phyloP scores from a whole-genome alignment of 2,888 invertebrate species.

The Pammene fasciana region DNA sequence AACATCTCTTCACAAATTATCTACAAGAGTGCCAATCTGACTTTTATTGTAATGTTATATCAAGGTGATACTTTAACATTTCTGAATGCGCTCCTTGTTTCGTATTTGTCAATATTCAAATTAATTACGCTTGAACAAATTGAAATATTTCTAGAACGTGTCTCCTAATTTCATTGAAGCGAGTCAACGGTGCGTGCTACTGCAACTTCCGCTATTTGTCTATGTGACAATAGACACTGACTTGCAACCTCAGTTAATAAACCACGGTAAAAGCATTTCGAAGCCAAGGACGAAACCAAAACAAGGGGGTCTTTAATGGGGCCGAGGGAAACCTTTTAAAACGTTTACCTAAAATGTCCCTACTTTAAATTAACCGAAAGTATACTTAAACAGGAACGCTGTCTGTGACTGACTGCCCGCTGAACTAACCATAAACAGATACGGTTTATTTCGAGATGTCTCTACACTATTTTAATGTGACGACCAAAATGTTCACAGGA shows the following conservation, averaged over 20 bases:
- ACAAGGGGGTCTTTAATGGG: constrained; percentile 29
- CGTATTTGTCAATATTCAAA: background rate
- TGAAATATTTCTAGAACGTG: constrained; percentile 19
- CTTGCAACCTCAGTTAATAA: constrained; percentile 36
- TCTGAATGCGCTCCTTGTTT: background rate
- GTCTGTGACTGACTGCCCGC: constrained; percentile 44
- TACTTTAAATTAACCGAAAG: background rate
- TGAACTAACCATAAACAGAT: constrained; percentile 66
- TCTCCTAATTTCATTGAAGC: constrained; percentile 36
- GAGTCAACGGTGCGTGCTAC: constrained; percentile 45
- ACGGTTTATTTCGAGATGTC: constrained; percentile 71
- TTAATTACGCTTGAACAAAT: constrained; percentile 20
- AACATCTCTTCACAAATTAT: too few relatives aligned
- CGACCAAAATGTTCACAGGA: constrained; percentile 67
- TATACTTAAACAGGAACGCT: constrained; percentile 42
- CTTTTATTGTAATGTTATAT: background rate
- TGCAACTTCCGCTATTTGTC: constrained; percentile 67
- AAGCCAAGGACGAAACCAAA: constrained; percentile 25
- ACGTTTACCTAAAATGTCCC: background rate
- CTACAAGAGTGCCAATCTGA: background rate
- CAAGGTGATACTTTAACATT: background rate
- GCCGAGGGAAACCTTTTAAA: constrained; percentile 2
- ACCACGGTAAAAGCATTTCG: constrained; percentile 37
- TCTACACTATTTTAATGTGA: constrained; percentile 64
- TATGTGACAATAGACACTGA: constrained; percentile 58